Percentiles rank a stretch among this genome's conserved stretches.
phyloP scores from a whole-genome alignment of 2,797 vertebrate genomes.

The Poeciliopsis presidionis region DNA sequence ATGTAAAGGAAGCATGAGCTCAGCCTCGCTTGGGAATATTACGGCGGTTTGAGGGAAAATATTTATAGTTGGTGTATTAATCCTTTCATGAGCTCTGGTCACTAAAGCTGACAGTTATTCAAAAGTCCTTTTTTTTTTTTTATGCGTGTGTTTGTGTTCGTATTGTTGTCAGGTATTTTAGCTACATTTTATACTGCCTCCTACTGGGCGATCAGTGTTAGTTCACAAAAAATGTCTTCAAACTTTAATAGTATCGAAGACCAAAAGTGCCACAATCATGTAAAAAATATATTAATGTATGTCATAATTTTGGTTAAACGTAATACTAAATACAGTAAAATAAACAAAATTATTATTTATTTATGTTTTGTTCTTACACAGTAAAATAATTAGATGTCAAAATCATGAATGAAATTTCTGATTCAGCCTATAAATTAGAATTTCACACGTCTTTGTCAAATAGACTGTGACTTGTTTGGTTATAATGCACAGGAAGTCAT shows the following conservation, averaged over 20 bases:
- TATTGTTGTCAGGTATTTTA: background rate
- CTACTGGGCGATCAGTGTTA: background rate
- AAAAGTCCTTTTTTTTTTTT: background rate
- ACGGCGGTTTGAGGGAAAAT: background rate
- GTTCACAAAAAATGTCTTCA: background rate
- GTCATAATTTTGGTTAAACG: background rate
- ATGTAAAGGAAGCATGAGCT: background rate
- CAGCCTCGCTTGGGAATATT: background rate
- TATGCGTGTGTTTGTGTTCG: background rate
- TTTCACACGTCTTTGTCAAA: background rate
- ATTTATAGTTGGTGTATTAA: background rate
- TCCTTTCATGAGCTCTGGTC: background rate
- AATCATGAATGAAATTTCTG: background rate
- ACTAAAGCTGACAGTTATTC: background rate
- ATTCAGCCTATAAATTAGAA: background rate
- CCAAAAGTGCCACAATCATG: background rate
- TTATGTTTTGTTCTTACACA: background rate
- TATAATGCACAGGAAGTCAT: background rate
- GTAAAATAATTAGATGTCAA: background rate
- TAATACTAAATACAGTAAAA: background rate
- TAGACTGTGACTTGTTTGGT: background rate
- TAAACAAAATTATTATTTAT: too few species aligned
- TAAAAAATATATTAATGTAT: background rate
- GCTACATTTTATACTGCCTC: background rate
- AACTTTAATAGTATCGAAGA: background rate